A percentile compares a stretch with the other conserved stretches of the same genome.
phyloP scores from a whole-genome alignment of 2,113 vertebrate genomes.

The Cephalopterus ornatus region DNA sequence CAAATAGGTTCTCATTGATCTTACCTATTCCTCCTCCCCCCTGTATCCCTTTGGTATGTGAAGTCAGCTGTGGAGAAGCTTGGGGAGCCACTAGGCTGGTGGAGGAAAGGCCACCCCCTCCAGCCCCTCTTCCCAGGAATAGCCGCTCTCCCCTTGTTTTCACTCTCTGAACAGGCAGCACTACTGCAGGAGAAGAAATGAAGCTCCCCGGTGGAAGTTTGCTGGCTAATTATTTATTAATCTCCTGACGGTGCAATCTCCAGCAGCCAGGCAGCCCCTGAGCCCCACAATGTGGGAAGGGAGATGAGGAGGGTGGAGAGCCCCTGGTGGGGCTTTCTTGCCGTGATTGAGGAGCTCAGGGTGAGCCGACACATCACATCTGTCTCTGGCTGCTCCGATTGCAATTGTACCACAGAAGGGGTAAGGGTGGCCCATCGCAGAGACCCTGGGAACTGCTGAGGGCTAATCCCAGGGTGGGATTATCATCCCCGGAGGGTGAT shows the following conservation, averaged over 20 bases:
- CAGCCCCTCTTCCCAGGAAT: neutral
- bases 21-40: conserved; percentile 20
- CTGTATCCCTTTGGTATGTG: neutral
- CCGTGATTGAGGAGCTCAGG: rapidly evolving
- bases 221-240: conserved; percentile 35
- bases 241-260: neutral
- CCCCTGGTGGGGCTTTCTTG: neutral
- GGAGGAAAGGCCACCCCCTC: neutral
- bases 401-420: rapidly evolving
- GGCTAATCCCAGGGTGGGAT: neutral
- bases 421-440: neutral
- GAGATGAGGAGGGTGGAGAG: neutral
- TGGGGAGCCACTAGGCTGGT: neutral
- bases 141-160: neutral
- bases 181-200: neutral
- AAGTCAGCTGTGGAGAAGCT: conserved; percentile 3
- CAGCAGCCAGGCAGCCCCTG: neutral
- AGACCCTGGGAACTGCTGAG: neutral
- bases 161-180: neutral
- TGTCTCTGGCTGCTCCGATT: rapidly evolving
- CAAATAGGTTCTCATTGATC: conserved; percentile 60
- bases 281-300: neutral
- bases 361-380: rapidly evolving
- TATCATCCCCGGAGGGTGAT: neutral
- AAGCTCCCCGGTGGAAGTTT: conserved; percentile 25